Evolutionary conservation across 2,113 vertebrate species (phyloP), one percentile per base, ranked within the genome.

Genomic region (Ursus arctos): DNA sequence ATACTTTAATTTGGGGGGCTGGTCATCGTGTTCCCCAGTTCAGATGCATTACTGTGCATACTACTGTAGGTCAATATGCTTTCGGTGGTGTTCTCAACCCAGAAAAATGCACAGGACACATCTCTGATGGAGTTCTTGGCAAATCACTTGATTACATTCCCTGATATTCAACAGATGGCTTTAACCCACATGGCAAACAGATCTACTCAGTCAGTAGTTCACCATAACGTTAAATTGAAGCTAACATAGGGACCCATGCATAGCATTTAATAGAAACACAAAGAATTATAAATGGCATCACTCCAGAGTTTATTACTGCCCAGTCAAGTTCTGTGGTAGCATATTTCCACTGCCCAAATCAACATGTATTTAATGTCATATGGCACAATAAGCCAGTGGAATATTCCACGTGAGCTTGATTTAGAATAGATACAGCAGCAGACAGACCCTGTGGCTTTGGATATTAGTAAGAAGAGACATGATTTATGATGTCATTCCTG

Each of bases 91-190:
- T 97, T 98, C 98, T 98, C 98, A 98, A 97, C 96, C 86, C 91
- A 97, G 95, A 98, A 98, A 98, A 98, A 98, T 98, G 96, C 97
- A 74, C 88, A 97, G 95, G 96, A 74, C 96, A 97, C 11, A 31
- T 98, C 97, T 98, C 97, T 98, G 96, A 97, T 98, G 98, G 97
- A 97, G 89, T 96, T 98, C 92, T 98, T 98, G 98, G 98, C 97
- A 98, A 98, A 97, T 97, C 24, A 0, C 96, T 97, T 98, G 97
- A 98, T 98, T 98, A 92, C 71, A 95, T 96, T 98, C 91, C 92
- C 97, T 98, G 94, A 98, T 98, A 97, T 43, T 98, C 98, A 98
- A 88, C 98, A 98, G 98, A 99, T 98, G 98, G 97, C 92, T 97
- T 74, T 91, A 98, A 97, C 83, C 80, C 98, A 98, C 97, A 97